Percentiles rank a stretch among this genome's conserved stretches.
Evolutionary conservation across 2,113 vertebrate genomes (phyloP).

Genomic region (Neoarius graeffei): DNA sequence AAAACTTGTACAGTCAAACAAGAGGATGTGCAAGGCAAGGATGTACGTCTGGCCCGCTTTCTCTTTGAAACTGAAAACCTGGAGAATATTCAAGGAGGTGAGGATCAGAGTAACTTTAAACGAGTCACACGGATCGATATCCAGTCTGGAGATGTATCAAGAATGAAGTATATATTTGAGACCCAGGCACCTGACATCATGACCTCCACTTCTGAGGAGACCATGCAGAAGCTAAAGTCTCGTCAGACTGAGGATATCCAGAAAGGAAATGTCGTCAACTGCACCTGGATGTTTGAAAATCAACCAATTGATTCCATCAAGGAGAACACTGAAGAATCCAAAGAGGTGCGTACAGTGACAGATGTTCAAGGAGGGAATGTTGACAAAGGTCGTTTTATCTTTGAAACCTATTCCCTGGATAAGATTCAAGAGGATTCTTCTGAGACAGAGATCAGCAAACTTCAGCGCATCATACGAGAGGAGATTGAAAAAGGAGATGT

Average conservation of each 20-base stretch:
- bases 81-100: conserved; percentile 80
- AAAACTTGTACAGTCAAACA: conserved; percentile 80
- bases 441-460: conserved; percentile 63
- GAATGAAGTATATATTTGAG: conserved; percentile 87
- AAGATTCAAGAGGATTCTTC: conserved; percentile 80
- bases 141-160: conserved; percentile 84
- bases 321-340: conserved; percentile 64
- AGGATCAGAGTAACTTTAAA: conserved; percentile 76
- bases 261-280: conserved; percentile 82
- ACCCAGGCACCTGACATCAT: conserved; percentile 83
- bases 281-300: conserved; percentile 88
- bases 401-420: conserved; percentile 87
- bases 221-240: conserved; percentile 79
- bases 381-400: conserved; percentile 83
- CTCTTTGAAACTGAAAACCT: conserved; percentile 90
- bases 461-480: conserved; percentile 70
- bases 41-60: conserved; percentile 82
- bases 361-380: conserved; percentile 87
- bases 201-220: conserved; percentile 81
- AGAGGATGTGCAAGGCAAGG: conserved; percentile 83
- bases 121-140: conserved; percentile 79
- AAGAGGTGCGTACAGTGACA: conserved; percentile 73
- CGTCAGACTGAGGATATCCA: conserved; percentile 84
- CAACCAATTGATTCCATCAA: conserved; percentile 81
- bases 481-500: conserved; percentile 82